Evolutionary conservation across 2,797 vertebrate species (phyloP).

Genomic region (Sarcoramphus papa): DNA sequence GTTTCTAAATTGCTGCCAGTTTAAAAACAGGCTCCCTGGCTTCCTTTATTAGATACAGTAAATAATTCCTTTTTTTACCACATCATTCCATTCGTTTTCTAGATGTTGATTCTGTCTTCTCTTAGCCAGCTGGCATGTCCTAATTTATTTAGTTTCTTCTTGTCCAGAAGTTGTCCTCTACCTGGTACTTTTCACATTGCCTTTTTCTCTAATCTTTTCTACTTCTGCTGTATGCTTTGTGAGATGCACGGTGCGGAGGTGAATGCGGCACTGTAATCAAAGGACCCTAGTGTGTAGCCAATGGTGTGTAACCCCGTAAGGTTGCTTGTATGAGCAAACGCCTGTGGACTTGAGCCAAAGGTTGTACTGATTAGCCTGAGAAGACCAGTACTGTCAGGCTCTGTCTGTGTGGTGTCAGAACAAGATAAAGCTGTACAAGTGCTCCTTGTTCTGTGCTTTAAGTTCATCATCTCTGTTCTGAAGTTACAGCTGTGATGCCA

Average conservation of each 20-base stretch:
- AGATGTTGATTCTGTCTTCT: not conserved
- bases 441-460: not conserved
- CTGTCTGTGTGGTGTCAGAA: not conserved
- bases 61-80: not conserved
- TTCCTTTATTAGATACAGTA: slow-evolving; percentile 8
- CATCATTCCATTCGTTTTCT: slow-evolving; percentile 9
- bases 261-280: not conserved
- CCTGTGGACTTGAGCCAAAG: not conserved
- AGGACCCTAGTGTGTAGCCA: not conserved
- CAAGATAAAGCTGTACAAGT: not conserved
- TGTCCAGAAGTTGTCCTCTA: not conserved
- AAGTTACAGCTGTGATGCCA: not conserved
- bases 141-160: not conserved
- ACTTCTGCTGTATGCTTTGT: not conserved
- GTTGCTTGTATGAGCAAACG: not conserved
- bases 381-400: not conserved
- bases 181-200: not conserved
- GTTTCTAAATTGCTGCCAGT: not conserved
- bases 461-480: not conserved
- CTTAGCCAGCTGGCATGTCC: not conserved
- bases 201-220: not conserved
- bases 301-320: not conserved
- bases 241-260: not conserved
- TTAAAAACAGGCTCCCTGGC: not conserved
- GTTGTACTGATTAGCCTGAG: not conserved